Percentiles rank a stretch among this genome's conserved stretches.
phyloP scores from a whole-genome alignment of 2,888 invertebrate genomes.

The Eilema griseolum region DNA sequence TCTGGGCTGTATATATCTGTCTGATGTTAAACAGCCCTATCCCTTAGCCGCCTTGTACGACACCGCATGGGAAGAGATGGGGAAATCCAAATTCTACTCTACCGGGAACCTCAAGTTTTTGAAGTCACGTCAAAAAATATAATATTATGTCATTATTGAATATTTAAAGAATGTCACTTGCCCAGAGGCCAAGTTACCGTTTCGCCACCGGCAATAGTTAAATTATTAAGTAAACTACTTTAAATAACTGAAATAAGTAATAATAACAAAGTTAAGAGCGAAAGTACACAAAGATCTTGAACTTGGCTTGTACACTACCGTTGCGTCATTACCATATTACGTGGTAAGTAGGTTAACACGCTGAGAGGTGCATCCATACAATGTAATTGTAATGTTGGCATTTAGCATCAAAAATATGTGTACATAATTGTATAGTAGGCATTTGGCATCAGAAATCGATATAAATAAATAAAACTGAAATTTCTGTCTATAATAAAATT shows the following conservation, averaged over 20 bases:
- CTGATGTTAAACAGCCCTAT: too few species aligned
- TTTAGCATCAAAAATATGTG: background rate
- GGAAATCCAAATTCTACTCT: too few species aligned
- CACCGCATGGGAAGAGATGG: too few species aligned
- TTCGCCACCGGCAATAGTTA: background rate
- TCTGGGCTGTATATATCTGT: too few species aligned
- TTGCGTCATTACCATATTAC: constrained; percentile 13
- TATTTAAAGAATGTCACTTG: background rate
- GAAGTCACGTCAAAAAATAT: background rate
- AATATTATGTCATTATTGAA: too few species aligned
- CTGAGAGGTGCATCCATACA: constrained; percentile 2
- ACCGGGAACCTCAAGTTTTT: too few species aligned
- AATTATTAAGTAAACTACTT: background rate
- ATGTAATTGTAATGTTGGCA: background rate
- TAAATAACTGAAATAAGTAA: background rate
- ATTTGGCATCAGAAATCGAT: background rate
- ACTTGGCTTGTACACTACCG: constrained; percentile 19
- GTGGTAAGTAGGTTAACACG: constrained; percentile 23
- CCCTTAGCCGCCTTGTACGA: too few species aligned
- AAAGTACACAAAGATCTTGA: constrained; percentile 20
- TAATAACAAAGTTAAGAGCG: background rate
- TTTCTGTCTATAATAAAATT: background rate
- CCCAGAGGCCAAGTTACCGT: background rate
- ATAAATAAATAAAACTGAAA: background rate
- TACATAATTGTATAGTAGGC: background rate